Conservation (phyloP, 2,888 invertebrate species). For the Rugalucina vietnamica region DNA sequence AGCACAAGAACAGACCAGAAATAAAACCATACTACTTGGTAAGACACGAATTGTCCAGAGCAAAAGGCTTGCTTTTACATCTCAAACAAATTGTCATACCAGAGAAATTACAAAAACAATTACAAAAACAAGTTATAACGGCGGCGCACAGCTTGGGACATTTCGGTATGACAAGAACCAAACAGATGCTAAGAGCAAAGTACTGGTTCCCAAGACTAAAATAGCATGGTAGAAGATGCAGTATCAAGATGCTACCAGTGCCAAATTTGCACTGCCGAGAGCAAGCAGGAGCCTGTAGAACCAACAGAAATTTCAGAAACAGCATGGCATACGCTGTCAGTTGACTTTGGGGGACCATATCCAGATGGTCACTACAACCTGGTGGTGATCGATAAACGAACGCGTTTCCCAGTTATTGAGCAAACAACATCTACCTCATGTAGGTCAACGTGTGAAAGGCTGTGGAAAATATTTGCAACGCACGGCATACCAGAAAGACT, state of each 20-base stretch:
- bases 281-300: constrained; percentile 25
- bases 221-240: too few relatives aligned
- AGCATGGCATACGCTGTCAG: constrained; percentile 4
- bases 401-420: constrained; percentile 14
- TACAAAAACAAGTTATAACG: not conserved
- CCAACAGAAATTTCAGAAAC: constrained; percentile 21
- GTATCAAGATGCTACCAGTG: constrained; percentile 39
- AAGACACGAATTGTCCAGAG: not conserved
- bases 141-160: too few relatives aligned
- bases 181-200: too few relatives aligned
- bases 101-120: not conserved
- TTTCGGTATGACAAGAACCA: too few relatives aligned
- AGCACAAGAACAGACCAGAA: not conserved
- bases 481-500: not conserved
- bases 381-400: not conserved
- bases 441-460: not conserved
- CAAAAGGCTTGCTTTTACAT: not conserved
- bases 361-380: too few relatives aligned
- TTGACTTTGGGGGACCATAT: too few relatives aligned
- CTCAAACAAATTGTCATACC: constrained; percentile 5
- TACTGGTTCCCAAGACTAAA: too few relatives aligned
- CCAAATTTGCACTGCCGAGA: constrained; percentile 25
- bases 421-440: constrained; percentile 10
- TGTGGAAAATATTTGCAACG: too few relatives aligned
- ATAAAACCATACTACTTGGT: not conserved